Conservation (phyloP, 2,797 vertebrate species). For the Paguma larvata region DNA sequence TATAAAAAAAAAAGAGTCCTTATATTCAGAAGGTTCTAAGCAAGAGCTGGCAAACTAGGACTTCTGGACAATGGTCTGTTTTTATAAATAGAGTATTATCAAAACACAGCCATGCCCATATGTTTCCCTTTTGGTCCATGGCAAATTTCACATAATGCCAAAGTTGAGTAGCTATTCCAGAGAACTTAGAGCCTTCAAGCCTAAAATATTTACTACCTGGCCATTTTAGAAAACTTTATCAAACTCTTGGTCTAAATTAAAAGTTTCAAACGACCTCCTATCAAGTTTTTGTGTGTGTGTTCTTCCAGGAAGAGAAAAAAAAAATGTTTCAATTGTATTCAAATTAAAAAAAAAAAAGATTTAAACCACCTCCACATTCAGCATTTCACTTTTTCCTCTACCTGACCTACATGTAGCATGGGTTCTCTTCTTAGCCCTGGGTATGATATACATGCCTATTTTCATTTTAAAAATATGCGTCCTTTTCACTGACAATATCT, state of each 20-base stretch:
- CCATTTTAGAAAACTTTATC: background rate
- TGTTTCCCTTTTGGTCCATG: background rate
- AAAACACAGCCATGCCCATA: background rate
- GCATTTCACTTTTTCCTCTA: background rate
- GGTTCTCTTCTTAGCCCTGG: background rate
- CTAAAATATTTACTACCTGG: background rate
- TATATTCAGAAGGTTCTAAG: background rate
- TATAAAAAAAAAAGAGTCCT: background rate
- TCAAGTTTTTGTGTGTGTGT: background rate
- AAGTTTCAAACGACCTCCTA: background rate
- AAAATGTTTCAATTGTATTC: background rate
- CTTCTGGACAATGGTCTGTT: background rate
- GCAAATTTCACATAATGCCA: background rate
- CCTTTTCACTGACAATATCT: background rate
- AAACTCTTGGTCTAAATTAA: background rate
- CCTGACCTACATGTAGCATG: background rate
- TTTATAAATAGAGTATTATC: conserved; percentile 28
- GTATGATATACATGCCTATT: background rate
- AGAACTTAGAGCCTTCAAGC: background rate
- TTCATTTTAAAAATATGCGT: conserved; percentile 46
- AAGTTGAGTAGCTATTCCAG: background rate
- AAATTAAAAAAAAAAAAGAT: background rate
- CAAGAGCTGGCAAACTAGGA: background rate
- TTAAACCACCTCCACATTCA: background rate
- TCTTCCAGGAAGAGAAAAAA: background rate